These are phyloP conservation scores for Fragum fragum DNA, from an alignment of 2,888 invertebrate genomes.

Conservation along the genomic window DNA sequence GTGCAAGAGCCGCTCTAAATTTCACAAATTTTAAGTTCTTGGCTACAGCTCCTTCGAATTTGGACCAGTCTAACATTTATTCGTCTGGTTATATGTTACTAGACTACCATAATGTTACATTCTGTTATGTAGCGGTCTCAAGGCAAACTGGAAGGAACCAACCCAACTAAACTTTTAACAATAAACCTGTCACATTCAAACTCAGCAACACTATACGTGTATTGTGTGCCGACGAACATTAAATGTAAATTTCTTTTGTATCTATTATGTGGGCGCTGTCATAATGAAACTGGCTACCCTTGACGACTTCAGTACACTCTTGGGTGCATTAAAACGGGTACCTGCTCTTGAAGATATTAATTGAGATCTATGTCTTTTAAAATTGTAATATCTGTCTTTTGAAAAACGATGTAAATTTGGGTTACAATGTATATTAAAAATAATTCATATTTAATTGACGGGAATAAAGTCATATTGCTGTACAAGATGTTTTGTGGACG, in stretches of 20 bases:
- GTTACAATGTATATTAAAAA: too few relatives aligned
- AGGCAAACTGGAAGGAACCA: constrained; percentile 46
- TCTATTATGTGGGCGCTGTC: constrained; percentile 57
- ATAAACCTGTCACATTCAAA: constrained; percentile 64
- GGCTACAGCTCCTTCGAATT: too few relatives aligned
- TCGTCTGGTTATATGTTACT: too few relatives aligned
- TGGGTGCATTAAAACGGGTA: constrained; percentile 6
- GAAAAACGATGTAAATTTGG: too few relatives aligned
- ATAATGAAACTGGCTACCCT: constrained; percentile 21
- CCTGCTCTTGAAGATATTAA: not conserved
- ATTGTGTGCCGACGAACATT: constrained; percentile 66
- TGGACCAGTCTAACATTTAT: too few relatives aligned
- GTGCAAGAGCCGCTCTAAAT: too few relatives aligned
- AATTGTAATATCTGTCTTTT: too few relatives aligned
- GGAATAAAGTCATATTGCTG: not conserved
- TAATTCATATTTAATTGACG: too few relatives aligned
- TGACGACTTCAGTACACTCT: not conserved
- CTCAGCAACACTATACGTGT: constrained; percentile 53
- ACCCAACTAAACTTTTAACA: constrained; percentile 63
- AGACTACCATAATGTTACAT: too few relatives aligned
- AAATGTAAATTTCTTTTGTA: constrained; percentile 72
- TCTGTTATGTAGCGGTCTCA: not conserved
- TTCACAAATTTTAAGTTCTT: too few relatives aligned
- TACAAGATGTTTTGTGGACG: not conserved
- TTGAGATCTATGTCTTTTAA: too few relatives aligned